Evolutionary conservation across 2,888 invertebrate genomes (phyloP), one percentile per base, ranked within the genome.

Genomic region (Cetonia aurata): DNA sequence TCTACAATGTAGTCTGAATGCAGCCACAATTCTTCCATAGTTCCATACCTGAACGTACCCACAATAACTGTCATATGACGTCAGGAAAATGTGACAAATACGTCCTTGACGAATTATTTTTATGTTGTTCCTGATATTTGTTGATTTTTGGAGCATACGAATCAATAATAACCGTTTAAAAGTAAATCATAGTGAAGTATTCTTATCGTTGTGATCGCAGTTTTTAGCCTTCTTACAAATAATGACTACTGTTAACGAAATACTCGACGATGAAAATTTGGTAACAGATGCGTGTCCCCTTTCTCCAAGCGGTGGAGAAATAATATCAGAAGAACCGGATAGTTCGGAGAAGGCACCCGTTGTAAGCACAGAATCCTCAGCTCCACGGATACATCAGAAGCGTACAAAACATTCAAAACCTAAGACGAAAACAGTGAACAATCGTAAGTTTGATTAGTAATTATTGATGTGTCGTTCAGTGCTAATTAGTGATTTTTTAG

Each of bases 81-180:
- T 48, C 48, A 37, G 10, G 37, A 37, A 48, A 48, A 48, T 48
- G 48, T 48, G 48, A 48, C 48, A 48, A 48, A 48, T 48, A 48
- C 17, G 48, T 15, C 48, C 48, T 48, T 48, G 48, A 1, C 6
- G 17, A 48, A 48, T n/a, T 4, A 15, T 48, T 48, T 48, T 48
- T 13, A 48, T 48, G 1, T 48, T 48, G 48, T 48, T 48, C 12
- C 17, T 48, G n/a, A 13, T 6, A 12, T 48, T 48, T 12, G 10
- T 48, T 13, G 12, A 48, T 15, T 15, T 15, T 15, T 48, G 15
- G 1, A 13, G 12, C 13, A 12, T 48, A 13, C 13, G 12, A 48
- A 48, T 3, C 17, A 48, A 6, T 15, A 48, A 15, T n/a, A 48
- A n/a, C 1, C 13, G n/a, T 48, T 48, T 6, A 3, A 48, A 48